Percentiles rank a stretch among this genome's conserved stretches.
phyloP scores from a whole-genome alignment of 2,797 vertebrate genomes.

The Cyprinodon diabolis region DNA sequence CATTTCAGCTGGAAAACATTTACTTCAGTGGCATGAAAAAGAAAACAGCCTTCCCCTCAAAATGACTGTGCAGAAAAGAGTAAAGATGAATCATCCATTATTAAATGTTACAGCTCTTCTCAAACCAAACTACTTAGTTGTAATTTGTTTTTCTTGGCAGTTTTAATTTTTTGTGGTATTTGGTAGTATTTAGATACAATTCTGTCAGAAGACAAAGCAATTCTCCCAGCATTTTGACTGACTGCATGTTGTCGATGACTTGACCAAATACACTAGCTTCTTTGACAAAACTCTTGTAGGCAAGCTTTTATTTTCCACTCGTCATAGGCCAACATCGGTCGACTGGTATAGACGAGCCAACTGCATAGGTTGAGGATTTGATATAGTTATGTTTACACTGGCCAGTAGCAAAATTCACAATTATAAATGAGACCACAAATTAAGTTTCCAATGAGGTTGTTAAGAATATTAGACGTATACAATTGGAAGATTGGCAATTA shows the following conservation, averaged over 20 bases:
- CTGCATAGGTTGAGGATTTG: not conserved
- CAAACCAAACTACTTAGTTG: not conserved
- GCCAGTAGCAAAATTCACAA: not conserved
- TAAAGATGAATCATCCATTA: not conserved
- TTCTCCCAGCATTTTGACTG: slow-evolving; percentile 1
- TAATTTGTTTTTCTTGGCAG: slow-evolving; percentile 4
- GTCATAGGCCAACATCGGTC: not conserved
- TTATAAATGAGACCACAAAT: not conserved
- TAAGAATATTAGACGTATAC: not conserved
- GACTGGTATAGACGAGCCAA: not conserved
- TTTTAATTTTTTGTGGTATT: not conserved
- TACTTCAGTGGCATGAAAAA: slow-evolving; percentile 36
- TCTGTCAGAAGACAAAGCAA: not conserved
- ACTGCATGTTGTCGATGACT: slow-evolving; percentile 1
- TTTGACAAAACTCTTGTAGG: not conserved
- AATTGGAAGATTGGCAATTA: not conserved
- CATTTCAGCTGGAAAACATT: slow-evolving; percentile 59
- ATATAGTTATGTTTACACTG: not conserved
- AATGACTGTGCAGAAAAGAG: slow-evolving; percentile 1
- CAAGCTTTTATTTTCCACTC: not conserved
- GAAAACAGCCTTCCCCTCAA: slow-evolving; percentile 29
- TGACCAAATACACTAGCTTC: slow-evolving; percentile 1
- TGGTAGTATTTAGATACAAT: slow-evolving; percentile 4
- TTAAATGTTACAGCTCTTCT: slow-evolving; percentile 13
- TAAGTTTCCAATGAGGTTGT: not conserved